Base-by-base conservation (phyloP, 2,797 vertebrate species). In the Euthynnus affinis region DNA sequence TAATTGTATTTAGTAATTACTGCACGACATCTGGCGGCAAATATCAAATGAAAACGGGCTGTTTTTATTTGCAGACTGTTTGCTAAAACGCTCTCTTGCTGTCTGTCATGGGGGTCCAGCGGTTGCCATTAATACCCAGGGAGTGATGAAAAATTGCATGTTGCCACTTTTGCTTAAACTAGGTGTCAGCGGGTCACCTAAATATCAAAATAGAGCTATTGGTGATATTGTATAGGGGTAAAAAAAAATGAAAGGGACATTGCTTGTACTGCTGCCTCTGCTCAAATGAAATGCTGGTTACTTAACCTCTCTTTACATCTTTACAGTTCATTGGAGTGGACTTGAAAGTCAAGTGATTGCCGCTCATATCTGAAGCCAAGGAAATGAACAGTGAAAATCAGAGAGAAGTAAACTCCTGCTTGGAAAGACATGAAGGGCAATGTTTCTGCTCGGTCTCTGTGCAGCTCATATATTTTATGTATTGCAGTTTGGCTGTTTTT, bases 1-100 rank as follows among this genome's bases (percentile, higher is more conserved):
- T 91, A 85, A 84, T 85, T 88, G 83, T 87, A 77, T 80, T 87
- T 81, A 72, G 74, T 86, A 90, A 93, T 91, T 82, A 89, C 83
- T 32, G 73, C 56, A 53, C 22, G 57, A 60, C 84, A 86, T 78
- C 71, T 85, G 82, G 79, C 66, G 78, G 57, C 58, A 78, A 86
- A 84, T 78, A 65, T 70, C 80, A 86, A 78, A 89, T 68, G 59
- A 73, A 75, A 85, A 78, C 60, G 40, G 78, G 53, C 71, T 63
- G 74, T 75, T 79, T 78, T 82, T 84, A 74, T 81, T 90, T 53
- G 57, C 22, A 27, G 51, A 67, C 55, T 49, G 63, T 57, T 83
- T 69, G 32, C 12, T 64, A 7, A 57, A 83, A 77, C 34, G 29
- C 34, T 9, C 52, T 25, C 32, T 32, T 10, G 4, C 29, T 25